These are phyloP conservation scores for Catharus minimus DNA, from an alignment of 2,113 vertebrate genomes.

Conservation along the genomic window DNA sequence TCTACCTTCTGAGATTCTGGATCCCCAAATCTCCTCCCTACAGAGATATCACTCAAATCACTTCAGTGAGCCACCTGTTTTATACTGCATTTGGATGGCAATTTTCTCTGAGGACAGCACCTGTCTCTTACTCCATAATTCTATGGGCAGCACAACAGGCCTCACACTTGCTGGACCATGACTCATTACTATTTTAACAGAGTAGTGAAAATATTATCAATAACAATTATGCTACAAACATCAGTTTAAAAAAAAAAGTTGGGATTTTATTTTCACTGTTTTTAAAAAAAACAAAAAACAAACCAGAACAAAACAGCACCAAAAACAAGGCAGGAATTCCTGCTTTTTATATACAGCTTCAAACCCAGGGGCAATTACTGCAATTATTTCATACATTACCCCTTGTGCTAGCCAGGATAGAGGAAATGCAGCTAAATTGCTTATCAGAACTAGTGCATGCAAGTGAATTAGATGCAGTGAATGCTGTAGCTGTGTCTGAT, in stretches of 20 bases:
- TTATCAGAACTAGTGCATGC: background rate
- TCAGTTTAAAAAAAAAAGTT: background rate
- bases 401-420: background rate
- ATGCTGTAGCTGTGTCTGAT: background rate
- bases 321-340: background rate
- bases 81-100: background rate
- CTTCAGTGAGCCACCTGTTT: background rate
- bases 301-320: background rate
- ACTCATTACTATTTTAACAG: background rate
- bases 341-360: background rate
- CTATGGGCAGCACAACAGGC: background rate
- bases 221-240: background rate
- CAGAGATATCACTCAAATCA: background rate
- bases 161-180: background rate
- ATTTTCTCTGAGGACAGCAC: background rate
- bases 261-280: background rate
- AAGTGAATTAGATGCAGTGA: background rate
- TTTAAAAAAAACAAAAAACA: background rate
- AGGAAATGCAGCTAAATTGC: background rate
- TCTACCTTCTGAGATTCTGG: background rate
- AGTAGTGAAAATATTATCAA: background rate
- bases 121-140: background rate
- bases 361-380: background rate
- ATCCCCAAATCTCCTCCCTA: background rate
- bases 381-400: background rate